Conservation (phyloP, 2,797 vertebrate genomes). For the Sternotherus odoratus region DNA sequence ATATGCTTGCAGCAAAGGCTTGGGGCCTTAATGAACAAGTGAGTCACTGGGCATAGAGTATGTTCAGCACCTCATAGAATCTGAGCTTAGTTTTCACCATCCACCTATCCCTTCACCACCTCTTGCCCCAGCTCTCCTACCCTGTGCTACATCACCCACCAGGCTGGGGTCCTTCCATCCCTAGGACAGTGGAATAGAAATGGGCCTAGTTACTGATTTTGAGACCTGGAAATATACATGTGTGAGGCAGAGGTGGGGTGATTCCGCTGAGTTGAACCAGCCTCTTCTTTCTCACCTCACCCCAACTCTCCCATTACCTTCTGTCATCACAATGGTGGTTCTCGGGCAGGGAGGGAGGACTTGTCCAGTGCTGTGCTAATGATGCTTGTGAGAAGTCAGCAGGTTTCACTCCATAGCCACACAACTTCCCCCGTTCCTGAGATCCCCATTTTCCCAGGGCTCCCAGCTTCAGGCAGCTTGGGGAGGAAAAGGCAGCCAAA, state of each 20-base stretch:
- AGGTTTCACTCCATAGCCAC: neutral
- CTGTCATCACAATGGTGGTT: neutral
- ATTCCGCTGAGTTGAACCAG: neutral
- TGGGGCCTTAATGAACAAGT: neutral
- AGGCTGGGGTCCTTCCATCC: neutral
- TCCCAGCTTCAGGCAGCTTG: neutral
- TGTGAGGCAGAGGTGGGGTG: neutral
- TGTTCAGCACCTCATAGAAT: neutral
- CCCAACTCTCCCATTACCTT: neutral
- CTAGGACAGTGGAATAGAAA: neutral
- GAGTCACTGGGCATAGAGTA: neutral
- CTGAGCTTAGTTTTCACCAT: neutral
- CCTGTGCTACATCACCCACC: neutral
- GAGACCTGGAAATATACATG: neutral
- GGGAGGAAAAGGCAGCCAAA: neutral
- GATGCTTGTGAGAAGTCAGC: neutral
- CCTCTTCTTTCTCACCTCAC: neutral
- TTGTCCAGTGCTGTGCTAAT: neutral
- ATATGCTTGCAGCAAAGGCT: neutral
- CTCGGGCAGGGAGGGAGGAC: rapidly evolving
- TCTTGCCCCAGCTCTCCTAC: slow-evolving; percentile 9
- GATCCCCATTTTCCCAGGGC: neutral
- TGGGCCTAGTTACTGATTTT: neutral
- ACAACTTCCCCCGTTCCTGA: neutral
- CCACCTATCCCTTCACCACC: neutral